phyloP scores from a whole-genome alignment of 2,797 vertebrate species.

The Rhadinocentrus ornatus region DNA sequence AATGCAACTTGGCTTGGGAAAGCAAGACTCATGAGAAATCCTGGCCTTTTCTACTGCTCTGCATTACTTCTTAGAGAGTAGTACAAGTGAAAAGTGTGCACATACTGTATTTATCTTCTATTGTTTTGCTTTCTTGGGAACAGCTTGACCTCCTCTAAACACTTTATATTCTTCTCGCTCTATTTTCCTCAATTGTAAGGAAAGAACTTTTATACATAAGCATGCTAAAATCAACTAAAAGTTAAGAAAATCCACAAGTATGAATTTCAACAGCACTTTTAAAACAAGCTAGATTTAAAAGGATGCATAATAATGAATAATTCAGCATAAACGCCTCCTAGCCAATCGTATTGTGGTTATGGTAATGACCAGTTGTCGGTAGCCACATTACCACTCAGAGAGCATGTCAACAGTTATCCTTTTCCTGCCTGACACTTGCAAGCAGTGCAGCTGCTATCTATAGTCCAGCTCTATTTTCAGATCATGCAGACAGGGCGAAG shows the following conservation, averaged over 20 bases:
- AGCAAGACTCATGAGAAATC: slow-evolving; percentile 23
- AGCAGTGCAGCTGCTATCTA: slow-evolving; percentile 78
- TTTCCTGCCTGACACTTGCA: slow-evolving; percentile 60
- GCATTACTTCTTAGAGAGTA: not conserved
- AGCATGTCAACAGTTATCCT: slow-evolving; percentile 69
- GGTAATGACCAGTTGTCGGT: slow-evolving; percentile 54
- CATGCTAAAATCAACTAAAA: slow-evolving; percentile 10
- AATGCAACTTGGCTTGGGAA: slow-evolving; percentile 25
- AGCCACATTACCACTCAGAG: slow-evolving; percentile 43
- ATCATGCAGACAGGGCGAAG: slow-evolving; percentile 57
- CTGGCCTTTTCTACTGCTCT: slow-evolving; percentile 15
- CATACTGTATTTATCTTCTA: slow-evolving; percentile 29
- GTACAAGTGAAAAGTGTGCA: slow-evolving; percentile 1
- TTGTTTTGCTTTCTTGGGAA: slow-evolving; percentile 44
- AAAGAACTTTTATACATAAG: slow-evolving; percentile 17
- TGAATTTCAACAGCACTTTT: not conserved
- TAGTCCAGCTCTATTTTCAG: slow-evolving; percentile 82
- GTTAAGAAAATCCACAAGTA: slow-evolving; percentile 18
- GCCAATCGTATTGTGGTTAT: slow-evolving; percentile 44
- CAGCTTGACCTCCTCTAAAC: slow-evolving; percentile 37
- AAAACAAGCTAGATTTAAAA: slow-evolving; percentile 26
- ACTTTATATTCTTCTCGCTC: slow-evolving; percentile 2
- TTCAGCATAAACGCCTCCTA: slow-evolving; percentile 30
- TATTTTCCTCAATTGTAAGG: not conserved
- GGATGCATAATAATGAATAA: slow-evolving; percentile 46